These are phyloP conservation scores for Merluccius polli DNA, from an alignment of 2,797 vertebrate species.

Conservation along the genomic window DNA sequence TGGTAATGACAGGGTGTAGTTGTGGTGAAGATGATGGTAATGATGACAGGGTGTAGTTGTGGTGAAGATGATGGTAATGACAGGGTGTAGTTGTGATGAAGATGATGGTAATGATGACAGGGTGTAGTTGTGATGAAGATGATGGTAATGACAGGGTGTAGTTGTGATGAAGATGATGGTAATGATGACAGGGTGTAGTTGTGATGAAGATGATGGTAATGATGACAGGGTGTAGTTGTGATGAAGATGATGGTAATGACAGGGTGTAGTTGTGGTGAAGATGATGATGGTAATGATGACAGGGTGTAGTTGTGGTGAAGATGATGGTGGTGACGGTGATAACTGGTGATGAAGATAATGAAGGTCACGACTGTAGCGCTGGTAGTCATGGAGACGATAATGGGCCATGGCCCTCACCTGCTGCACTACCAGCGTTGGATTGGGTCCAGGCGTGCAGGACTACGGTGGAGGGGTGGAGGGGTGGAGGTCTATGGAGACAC, in stretches of 20 bases:
- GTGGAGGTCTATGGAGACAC: no score
- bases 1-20: not conserved
- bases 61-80: not conserved
- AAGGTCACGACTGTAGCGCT: no score
- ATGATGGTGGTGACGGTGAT: no score
- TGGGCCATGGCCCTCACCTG: no score
- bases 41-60: no score
- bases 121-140: not conserved
- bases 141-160: not conserved
- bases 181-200: not conserved
- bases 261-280: not conserved
- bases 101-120: no score
- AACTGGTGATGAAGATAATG: slow-evolving; percentile 1
- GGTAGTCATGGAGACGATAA: not conserved
- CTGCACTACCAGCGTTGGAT: no score
- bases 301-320: not conserved
- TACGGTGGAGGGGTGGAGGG: no score
- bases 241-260: not conserved
- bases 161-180: not conserved
- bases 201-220: not conserved
- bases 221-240: not conserved
- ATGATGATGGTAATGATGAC: not conserved
- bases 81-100: not conserved
- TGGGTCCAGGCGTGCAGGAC: no score
- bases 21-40: no score